Base-by-base conservation (phyloP, 1,140 invertebrate genomes). In the Penaeus japonicus region DNA sequence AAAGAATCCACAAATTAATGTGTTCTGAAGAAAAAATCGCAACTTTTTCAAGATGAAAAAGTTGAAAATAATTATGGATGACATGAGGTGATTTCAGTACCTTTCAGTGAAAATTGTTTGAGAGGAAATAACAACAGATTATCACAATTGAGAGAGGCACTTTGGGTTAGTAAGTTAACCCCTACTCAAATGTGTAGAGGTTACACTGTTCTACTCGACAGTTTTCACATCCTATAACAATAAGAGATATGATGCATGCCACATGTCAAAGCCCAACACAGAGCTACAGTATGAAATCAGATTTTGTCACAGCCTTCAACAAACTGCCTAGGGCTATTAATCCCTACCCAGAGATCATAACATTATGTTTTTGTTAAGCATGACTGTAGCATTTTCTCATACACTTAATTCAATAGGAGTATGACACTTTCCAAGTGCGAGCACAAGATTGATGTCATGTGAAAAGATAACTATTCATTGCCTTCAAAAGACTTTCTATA, bases 91-190 rank as follows among this genome's bases (percentile, higher is more conserved):
- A 82, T 82, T 89, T 85, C 77, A 35, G 55, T 81, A 86, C 39
- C 79, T 85, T 80, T 86, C 62, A 83, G 55, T 86, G 84, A 81
- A 86, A 89, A 80, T 77, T 65, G 77, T 86, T 86, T 82, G 84
- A 89, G 84, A 89, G 80, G 86, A 90, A 90, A 90, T 70, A 89
- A 90, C 87, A 90, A 90, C 85, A 90, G 85, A 89, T 90, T 89
- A 90, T 90, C 88, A 90, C 90, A 90, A 90, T 90, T 90, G 87
- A 90, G 90, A 89, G 90, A 90, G 90, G 90, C 90, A 90, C 90
- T 90, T 90, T 87, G 90, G 88, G 90, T 89, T 87, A 89, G 75
- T 89, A 90, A 90, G 89, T 90, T 86, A 84, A 90, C 89, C 89
- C 87, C 89, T 86, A 90, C 89, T 90, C 89, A 90, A 90, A 90